phyloP scores from a whole-genome alignment of 1,140 invertebrate species.

The Coptotermes formosanus region DNA sequence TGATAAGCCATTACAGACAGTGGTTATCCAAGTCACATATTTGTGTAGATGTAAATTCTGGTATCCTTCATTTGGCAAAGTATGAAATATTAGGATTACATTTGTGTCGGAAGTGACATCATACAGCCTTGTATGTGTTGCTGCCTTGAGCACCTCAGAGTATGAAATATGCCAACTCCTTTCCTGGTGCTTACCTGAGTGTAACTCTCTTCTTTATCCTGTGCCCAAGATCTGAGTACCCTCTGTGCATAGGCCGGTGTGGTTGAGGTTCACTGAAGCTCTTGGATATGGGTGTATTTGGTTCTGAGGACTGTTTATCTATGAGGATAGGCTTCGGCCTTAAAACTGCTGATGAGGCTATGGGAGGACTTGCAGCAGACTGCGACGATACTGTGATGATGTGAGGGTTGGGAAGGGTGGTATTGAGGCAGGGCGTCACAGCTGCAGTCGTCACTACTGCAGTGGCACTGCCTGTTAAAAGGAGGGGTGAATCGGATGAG shows the following conservation, averaged over 20 bases:
- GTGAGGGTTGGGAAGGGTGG: neutral
- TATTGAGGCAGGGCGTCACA: slow-evolving; percentile 6
- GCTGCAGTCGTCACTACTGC: neutral
- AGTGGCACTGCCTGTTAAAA: slow-evolving; percentile 35
- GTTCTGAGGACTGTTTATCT: slow-evolving; percentile 76
- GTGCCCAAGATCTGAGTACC: slow-evolving; percentile 76
- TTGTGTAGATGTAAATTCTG: no score
- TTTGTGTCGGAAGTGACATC: no score
- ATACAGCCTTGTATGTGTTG: no score
- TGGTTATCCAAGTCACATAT: no score
- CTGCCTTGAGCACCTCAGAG: neutral
- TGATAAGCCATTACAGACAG: no score
- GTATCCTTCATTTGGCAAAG: no score
- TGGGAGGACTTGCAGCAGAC: slow-evolving; percentile 40
- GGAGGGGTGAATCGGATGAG: slow-evolving; percentile 30
- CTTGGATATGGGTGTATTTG: slow-evolving; percentile 65
- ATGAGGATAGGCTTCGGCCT: slow-evolving; percentile 62
- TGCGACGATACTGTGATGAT: slow-evolving; percentile 37
- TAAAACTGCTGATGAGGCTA: slow-evolving; percentile 38
- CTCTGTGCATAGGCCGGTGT: slow-evolving; percentile 63
- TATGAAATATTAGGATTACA: no score
- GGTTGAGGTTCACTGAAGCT: slow-evolving; percentile 45
- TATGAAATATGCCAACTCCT: neutral
- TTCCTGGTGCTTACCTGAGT: slow-evolving; percentile 54
- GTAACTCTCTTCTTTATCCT: slow-evolving; percentile 82